Evolutionary conservation across 2,113 vertebrate species (phyloP).

Genomic region (Pachypanchax playfairii): DNA sequence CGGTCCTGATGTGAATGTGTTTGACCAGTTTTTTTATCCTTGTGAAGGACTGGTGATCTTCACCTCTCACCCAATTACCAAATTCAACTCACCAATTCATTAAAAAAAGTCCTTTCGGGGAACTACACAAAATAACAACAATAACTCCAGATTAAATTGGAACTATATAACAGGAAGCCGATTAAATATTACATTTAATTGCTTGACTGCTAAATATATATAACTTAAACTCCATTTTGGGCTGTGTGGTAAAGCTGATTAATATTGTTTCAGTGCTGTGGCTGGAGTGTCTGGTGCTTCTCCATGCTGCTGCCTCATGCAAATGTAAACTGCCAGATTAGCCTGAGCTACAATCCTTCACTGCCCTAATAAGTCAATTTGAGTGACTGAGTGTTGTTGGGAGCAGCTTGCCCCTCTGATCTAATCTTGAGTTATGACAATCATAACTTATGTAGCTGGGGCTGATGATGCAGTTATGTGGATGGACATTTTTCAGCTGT

Average conservation of each 20-base stretch:
- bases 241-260: conserved; percentile 5
- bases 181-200: no score
- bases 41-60: no score
- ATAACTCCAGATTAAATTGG: no score
- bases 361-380: conserved; percentile 67
- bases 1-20: no score
- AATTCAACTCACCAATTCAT: no score
- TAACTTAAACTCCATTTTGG: no score
- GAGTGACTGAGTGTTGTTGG: conserved; percentile 60
- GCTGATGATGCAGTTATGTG: conserved; percentile 63
- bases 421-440: conserved; percentile 68
- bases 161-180: no score
- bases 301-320: conserved; percentile 37
- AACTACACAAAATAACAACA: no score
- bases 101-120: no score
- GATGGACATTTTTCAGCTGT: conserved; percentile 67
- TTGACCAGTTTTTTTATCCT: no score
- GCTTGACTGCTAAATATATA: no score
- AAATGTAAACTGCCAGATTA: conserved; percentile 60
- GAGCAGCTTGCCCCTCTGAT: conserved; percentile 59
- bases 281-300: conserved; percentile 7
- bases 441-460: conserved; percentile 60
- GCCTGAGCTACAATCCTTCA: conserved; percentile 54
- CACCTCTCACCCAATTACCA: no score
- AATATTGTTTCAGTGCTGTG: conserved; percentile 4